Conservation (phyloP, 2,888 invertebrate species). For the Terebella lapidaria region DNA sequence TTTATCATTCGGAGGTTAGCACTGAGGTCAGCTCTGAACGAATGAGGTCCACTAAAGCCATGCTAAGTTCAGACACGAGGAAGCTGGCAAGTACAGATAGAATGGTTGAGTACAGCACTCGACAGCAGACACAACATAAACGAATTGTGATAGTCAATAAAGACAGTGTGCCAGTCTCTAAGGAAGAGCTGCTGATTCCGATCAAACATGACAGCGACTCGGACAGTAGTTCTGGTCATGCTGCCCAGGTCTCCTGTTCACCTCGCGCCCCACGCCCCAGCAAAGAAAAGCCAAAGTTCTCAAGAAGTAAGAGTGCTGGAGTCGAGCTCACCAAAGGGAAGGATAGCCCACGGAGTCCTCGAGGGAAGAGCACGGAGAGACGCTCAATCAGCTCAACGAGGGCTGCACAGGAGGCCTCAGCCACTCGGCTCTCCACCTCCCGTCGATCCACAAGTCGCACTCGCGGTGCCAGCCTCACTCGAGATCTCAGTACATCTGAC, state of each 20-base stretch:
- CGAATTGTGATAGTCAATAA: background rate
- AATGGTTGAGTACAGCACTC: background rate
- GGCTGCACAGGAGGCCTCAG: background rate
- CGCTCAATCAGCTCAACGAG: background rate
- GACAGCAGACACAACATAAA: background rate
- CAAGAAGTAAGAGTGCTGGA: background rate
- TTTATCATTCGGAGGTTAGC: conserved; percentile 1
- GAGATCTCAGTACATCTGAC: background rate
- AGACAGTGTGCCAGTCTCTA: background rate
- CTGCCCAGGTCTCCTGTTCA: background rate
- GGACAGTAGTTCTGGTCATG: background rate
- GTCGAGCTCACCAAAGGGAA: background rate
- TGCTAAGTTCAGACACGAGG: conserved; percentile 58
- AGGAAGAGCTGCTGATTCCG: background rate
- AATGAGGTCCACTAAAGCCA: background rate
- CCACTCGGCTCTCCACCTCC: background rate
- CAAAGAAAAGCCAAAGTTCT: conserved; percentile 12
- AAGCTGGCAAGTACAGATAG: background rate
- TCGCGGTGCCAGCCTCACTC: background rate
- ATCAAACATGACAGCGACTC: background rate
- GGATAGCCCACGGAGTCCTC: background rate
- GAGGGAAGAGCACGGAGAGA: background rate
- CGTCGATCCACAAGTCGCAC: background rate
- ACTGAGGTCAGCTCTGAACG: background rate
- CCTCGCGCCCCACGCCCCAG: background rate